Conservation (phyloP, 2,797 vertebrate species). For the Hemitrygon akajei region DNA sequence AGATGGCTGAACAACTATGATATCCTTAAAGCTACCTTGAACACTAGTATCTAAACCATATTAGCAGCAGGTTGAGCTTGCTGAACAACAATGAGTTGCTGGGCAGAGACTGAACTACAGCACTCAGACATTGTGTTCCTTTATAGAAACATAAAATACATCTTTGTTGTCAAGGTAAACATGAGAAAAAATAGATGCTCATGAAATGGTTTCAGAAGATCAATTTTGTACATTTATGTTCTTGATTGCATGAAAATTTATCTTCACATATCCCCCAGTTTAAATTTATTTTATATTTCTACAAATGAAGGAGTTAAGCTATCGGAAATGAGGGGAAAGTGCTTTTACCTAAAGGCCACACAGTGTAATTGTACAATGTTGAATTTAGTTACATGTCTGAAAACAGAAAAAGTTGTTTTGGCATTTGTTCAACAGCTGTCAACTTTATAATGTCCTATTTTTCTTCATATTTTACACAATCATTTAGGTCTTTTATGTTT, state of each 20-base stretch:
- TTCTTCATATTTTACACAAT: not conserved
- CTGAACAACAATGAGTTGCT: too few species aligned
- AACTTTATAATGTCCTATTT: not conserved
- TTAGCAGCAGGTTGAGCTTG: too few species aligned
- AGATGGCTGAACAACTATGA: too few species aligned
- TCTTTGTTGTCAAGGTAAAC: not conserved
- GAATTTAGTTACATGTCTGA: slow-evolving; percentile 5
- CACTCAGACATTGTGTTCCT: not conserved
- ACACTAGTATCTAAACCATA: too few species aligned
- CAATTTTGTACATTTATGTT: not conserved
- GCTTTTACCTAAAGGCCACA: not conserved
- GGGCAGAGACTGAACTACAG: too few species aligned
- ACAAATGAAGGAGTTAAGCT: not conserved
- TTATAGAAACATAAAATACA: not conserved
- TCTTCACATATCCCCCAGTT: not conserved
- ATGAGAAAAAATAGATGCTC: not conserved
- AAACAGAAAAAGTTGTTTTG: not conserved
- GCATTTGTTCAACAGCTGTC: slow-evolving; percentile 10
- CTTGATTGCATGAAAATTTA: not conserved
- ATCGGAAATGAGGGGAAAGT: not conserved
- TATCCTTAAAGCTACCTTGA: too few species aligned
- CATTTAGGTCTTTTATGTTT: slow-evolving; percentile 4
- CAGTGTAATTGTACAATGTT: not conserved
- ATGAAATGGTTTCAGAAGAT: not conserved
- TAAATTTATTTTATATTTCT: not conserved